Percentiles rank a stretch among this genome's conserved stretches.
Conservation (phyloP, 2,888 invertebrate genomes). For the Eupithecia vulgata region DNA sequence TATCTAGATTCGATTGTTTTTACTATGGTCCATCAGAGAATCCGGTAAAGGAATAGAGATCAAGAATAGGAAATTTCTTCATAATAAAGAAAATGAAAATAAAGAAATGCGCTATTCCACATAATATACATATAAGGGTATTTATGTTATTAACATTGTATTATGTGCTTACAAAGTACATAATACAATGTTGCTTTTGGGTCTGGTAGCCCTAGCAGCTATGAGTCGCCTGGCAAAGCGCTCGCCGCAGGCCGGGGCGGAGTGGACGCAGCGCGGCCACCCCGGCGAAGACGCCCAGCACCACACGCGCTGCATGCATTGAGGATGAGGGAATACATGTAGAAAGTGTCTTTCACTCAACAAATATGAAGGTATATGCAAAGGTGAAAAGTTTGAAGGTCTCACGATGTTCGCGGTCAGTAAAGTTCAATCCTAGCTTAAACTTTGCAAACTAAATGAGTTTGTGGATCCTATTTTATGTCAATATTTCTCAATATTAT, state of each 20-base stretch:
- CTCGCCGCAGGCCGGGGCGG: conserved; percentile 73
- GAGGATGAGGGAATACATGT: conserved; percentile 13
- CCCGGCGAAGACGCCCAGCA: conserved; percentile 73
- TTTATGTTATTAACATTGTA: too few species aligned
- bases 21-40: too few species aligned
- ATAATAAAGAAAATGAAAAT: not conserved
- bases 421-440: not conserved
- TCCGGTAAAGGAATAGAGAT: too few species aligned
- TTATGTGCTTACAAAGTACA: not conserved
- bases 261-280: conserved; percentile 73
- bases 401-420: conserved; percentile 2
- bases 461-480: not conserved
- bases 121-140: too few species aligned
- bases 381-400: conserved; percentile 1
- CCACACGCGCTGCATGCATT: conserved; percentile 50
- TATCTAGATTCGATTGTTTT: too few species aligned
- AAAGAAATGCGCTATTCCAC: too few species aligned
- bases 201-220: conserved; percentile 38
- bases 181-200: not conserved
- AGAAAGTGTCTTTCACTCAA: conserved; percentile 14
- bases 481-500: not conserved
- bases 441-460: not conserved
- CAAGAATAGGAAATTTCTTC: not conserved
- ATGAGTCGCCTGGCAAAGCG: conserved; percentile 48
- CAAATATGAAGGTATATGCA: not conserved